A percentile compares a stretch with the other conserved stretches of the same genome.
Evolutionary conservation across 2,113 vertebrate species (phyloP).

Genomic region (Damaliscus lunatus): DNA sequence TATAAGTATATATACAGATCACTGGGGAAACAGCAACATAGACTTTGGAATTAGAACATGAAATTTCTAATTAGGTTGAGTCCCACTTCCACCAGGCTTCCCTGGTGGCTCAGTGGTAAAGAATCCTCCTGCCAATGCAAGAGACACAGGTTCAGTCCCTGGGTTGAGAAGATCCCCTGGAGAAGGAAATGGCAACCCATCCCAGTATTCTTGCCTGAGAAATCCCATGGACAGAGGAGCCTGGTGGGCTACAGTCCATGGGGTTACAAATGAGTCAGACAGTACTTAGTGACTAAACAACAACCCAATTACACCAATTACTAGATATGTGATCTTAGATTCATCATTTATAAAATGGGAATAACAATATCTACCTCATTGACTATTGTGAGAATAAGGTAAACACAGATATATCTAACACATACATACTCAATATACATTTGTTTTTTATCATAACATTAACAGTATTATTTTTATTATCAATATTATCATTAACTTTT

Average conservation of each 20-base stretch:
- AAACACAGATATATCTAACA: not conserved
- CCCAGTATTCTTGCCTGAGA: not conserved
- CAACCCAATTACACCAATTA: constrained; percentile 29
- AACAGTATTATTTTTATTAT: not conserved
- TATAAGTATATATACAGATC: not conserved
- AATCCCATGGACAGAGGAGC: not conserved
- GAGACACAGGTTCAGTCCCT: not conserved
- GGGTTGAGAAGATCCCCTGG: not conserved
- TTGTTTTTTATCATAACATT: constrained; percentile 10
- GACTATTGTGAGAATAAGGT: not conserved
- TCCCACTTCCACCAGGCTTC: not conserved
- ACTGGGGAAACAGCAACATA: constrained; percentile 3
- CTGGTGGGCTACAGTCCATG: not conserved
- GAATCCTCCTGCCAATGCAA: not conserved
- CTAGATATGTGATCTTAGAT: not conserved
- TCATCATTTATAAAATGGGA: constrained; percentile 17
- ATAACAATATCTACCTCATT: not conserved
- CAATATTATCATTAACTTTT: constrained; percentile 25
- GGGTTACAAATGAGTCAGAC: not conserved
- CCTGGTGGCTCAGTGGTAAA: not conserved
- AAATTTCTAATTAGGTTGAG: constrained; percentile 37
- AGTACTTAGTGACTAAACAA: not conserved
- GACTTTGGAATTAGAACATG: not conserved
- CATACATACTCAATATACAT: not conserved
- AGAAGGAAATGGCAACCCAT: not conserved